phyloP scores from a whole-genome alignment of 1,140 invertebrate species.

The Yoshiicerus persimilis region DNA sequence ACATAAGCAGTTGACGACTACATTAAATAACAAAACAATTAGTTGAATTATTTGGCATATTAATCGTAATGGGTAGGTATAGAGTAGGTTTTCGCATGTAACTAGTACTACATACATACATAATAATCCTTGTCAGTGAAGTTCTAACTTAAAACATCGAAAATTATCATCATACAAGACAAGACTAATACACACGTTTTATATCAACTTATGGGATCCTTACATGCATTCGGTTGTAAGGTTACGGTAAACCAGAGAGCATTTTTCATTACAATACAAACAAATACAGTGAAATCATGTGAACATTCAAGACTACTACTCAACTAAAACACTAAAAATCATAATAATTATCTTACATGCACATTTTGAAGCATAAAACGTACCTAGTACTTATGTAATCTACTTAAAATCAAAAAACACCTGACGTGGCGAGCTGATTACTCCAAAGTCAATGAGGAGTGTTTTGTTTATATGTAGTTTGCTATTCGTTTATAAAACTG shows the following conservation, averaged over 20 bases:
- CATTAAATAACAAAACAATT: conserved; percentile 23
- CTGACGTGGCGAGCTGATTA: neutral
- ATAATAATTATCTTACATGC: neutral
- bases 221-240: neutral
- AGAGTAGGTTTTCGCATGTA: neutral
- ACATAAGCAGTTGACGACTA: neutral
- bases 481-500: neutral
- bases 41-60: conserved; percentile 18
- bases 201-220: neutral
- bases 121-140: neutral
- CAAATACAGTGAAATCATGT: neutral
- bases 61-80: conserved; percentile 13
- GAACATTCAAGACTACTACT: neutral
- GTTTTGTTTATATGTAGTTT: neutral
- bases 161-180: neutral
- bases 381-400: neutral
- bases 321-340: neutral
- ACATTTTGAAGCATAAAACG: neutral
- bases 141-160: neutral
- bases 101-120: neutral
- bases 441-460: neutral
- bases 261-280: neutral
- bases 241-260: neutral
- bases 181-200: neutral
- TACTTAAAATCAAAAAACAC: neutral